Percentiles rank a stretch among this genome's conserved stretches.
Conservation (phyloP, 2,888 invertebrate genomes). For the Limnephilus lunatus region DNA sequence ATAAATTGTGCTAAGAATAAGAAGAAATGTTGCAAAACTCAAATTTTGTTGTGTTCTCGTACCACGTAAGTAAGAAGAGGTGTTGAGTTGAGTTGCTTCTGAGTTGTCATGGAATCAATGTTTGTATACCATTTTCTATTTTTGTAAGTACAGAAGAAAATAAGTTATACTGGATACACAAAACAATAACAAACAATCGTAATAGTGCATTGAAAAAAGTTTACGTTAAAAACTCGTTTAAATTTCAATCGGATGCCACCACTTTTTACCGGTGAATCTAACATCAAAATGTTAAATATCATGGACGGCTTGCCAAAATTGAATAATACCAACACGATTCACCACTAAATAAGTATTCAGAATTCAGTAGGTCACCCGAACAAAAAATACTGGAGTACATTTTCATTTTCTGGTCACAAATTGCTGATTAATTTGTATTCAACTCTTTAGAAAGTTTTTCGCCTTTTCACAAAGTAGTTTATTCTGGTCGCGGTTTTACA, state of each 20-base stretch:
- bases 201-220: not conserved
- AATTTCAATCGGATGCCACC: not conserved
- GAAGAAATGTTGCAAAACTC: too few species aligned
- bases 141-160: too few species aligned
- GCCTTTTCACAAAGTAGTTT: not conserved
- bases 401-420: not conserved
- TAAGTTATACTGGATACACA: too few species aligned
- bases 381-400: not conserved
- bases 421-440: not conserved
- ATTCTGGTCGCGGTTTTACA: not conserved
- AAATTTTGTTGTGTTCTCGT: too few species aligned
- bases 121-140: too few species aligned
- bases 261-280: not conserved
- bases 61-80: too few species aligned
- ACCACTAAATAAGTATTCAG: not conserved
- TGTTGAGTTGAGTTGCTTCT: too few species aligned
- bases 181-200: too few species aligned
- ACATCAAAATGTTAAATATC: not conserved
- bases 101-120: too few species aligned
- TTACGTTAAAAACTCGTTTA: too few species aligned
- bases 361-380: not conserved
- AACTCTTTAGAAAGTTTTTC: not conserved
- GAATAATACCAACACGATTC: not conserved
- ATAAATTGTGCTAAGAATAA: too few species aligned
- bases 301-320: not conserved